phyloP scores from a whole-genome alignment of 2,888 invertebrate genomes.

The Campopleginae sp. region DNA sequence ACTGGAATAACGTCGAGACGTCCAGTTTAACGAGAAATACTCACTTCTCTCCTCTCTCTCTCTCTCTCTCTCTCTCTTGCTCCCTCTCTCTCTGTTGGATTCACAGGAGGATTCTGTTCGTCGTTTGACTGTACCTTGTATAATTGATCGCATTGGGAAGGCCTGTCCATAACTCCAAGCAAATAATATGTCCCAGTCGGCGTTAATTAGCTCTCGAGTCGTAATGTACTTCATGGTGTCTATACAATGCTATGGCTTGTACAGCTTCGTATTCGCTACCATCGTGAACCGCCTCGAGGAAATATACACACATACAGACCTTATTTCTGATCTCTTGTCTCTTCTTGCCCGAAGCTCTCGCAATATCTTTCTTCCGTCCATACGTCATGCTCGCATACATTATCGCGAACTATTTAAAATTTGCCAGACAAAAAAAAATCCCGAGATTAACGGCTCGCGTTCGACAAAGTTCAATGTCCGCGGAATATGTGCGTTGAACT shows the following conservation, averaged over 20 bases:
- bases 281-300: constrained; percentile 30
- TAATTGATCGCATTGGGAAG: constrained; percentile 69
- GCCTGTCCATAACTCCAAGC: constrained; percentile 68
- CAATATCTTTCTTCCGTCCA: constrained; percentile 43
- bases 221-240: constrained; percentile 52
- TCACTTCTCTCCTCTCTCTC: constrained; percentile 33
- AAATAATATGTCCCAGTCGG: constrained; percentile 69
- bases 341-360: constrained; percentile 43
- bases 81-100: constrained; percentile 32
- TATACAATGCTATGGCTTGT: constrained; percentile 37
- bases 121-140: constrained; percentile 60
- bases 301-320: constrained; percentile 12
- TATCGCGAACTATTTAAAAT: constrained; percentile 50
- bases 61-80: constrained; percentile 37
- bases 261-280: constrained; percentile 40
- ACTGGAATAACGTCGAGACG: constrained; percentile 49
- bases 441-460: constrained; percentile 12
- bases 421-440: constrained; percentile 42
- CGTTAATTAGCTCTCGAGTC: constrained; percentile 66
- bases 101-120: constrained; percentile 35
- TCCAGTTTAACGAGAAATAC: constrained; percentile 52
- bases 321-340: constrained; percentile 27
- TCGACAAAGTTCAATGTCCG: constrained; percentile 18
- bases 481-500: background rate
- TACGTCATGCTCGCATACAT: constrained; percentile 34